These are phyloP conservation scores for Alitta virens DNA, from an alignment of 2,888 invertebrate genomes.

Conservation along the genomic window DNA sequence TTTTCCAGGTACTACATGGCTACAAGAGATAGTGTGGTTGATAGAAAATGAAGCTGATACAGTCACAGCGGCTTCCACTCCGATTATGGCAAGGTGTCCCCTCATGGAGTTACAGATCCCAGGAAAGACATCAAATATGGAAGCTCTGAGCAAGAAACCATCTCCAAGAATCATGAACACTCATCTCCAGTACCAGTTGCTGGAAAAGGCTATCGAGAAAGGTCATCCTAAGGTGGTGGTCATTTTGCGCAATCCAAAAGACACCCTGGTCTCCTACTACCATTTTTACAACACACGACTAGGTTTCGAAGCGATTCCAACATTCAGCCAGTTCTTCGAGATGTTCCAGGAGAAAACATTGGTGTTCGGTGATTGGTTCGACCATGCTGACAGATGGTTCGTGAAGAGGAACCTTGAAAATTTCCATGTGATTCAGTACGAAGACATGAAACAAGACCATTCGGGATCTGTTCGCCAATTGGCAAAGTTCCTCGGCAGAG, in stretches of 20 bases:
- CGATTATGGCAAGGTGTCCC: background rate
- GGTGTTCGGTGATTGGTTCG: constrained; percentile 9
- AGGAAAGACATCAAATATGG: background rate
- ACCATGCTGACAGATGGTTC: constrained; percentile 6
- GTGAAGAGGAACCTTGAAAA: background rate
- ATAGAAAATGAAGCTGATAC: background rate
- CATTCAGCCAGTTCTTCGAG: constrained; percentile 8
- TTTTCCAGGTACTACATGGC: constrained; percentile 9
- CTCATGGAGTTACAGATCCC: constrained; percentile 1
- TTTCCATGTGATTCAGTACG: constrained; percentile 2
- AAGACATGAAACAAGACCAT: constrained; percentile 5
- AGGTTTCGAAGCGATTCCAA: background rate
- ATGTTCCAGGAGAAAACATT: constrained; percentile 10
- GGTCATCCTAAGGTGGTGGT: constrained; percentile 1
- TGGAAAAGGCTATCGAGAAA: background rate
- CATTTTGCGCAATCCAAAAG: constrained; percentile 9
- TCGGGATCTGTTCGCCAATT: background rate
- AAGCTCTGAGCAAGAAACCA: background rate
- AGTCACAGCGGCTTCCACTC: background rate
- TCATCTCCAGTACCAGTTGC: background rate
- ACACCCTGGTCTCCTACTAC: constrained; percentile 6
- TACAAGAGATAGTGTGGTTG: constrained; percentile 11
- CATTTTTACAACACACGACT: constrained; percentile 3
- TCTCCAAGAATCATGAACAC: constrained; percentile 4
- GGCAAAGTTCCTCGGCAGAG: background rate